Evolutionary conservation across 2,113 vertebrate species (phyloP), one percentile per base, ranked within the genome.

Genomic region (Rhodinocichla rosea): DNA sequence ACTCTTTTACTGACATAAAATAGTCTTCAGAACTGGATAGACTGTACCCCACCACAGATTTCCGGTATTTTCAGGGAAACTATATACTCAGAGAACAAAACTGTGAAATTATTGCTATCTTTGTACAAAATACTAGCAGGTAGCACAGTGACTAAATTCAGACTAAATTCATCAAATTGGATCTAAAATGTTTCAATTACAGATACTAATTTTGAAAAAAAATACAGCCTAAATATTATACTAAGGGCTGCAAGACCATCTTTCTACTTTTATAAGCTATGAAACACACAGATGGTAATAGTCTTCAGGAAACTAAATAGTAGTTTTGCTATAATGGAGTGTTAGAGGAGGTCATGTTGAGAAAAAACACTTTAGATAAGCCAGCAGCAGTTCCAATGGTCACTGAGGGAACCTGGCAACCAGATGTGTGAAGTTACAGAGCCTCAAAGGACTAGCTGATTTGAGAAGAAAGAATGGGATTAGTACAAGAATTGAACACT

Each of bases 311-410:
- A 95, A 76, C 56, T 30, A 92, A 67, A 65, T 28, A 86, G 73
- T 13, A 88, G 6, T 60, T 95, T 94, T 94, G 18, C 59, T 78
- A 47, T 94, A 94, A 92, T 88, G 56, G 96, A 77, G 59, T 89
- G 81, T 92, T 87, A 75, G 55, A 96, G 32, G 37, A 78, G 88
- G 79, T 92, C 26, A 2, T 49, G 19, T 77, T 85, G 81, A 96
- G 83, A 79, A 77, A 94, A 95, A 87, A 9, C 40, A n/a, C 49
- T 89, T 79, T 57, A 90, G 62, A 40, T 79, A 96, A 95, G 67
- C 83, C 83, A 91, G 28, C 24, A n/a, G 14, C 12, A 42, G 15
- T 33, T 90, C 13, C 11, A 6, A 16, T 49, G 24, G 19, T 84
- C 68, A 60, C 8, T 87, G 14, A 19, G 42, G 45, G 71, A 90